Evolutionary conservation across 1,140 invertebrate genomes (phyloP), one percentile per base, ranked within the genome.

Genomic region (Trachymyrmex cornetzi): DNA sequence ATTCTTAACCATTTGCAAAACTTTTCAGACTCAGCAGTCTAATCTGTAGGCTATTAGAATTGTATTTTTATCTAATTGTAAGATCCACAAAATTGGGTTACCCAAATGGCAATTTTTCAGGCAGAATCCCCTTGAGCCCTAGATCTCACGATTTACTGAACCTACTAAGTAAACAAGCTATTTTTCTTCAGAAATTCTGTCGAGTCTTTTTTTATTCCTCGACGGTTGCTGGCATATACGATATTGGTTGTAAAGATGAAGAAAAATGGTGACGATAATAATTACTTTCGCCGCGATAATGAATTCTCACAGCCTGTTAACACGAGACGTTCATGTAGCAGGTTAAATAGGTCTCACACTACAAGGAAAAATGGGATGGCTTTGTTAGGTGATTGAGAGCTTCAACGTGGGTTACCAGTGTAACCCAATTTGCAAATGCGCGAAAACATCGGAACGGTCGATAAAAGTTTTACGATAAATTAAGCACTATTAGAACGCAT

Each of bases 101-200:
- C 53, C 80, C 67, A 74, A 82, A 74, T 61, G 38, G 12, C n/a
- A 14, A 75, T 84, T 84, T 75, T 75, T 75, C 69, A 84, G 19
- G 7, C 38, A 27, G 27, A 48, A 75, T 84, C 27, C 57, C 44
- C 64, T 19, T 30, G 24, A 48, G 24, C 7, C 55, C 16, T 75
- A 84, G 55, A 84, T 75, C n/a, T 50, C 24, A n/a, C 69, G 80
- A 61, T 84, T 75, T 75, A 50, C 19, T n/a, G 66, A 61, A 82
- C 27, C 67, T 59, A 74, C 80, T 34, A 50, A 63, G 80, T 75
- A 84, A 84, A 84, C 80, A 84, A 84, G 80, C 69, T 84, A 75
- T 84, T 84, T 84, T 74, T 84, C 38, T n/a, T 75, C 24, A 12
- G 7, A n/a, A 48, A 50, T 63, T n/a, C 4, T 1, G 14, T 19